Base-by-base conservation (phyloP, 2,888 invertebrate species). In the Azorinus chamasolen region DNA sequence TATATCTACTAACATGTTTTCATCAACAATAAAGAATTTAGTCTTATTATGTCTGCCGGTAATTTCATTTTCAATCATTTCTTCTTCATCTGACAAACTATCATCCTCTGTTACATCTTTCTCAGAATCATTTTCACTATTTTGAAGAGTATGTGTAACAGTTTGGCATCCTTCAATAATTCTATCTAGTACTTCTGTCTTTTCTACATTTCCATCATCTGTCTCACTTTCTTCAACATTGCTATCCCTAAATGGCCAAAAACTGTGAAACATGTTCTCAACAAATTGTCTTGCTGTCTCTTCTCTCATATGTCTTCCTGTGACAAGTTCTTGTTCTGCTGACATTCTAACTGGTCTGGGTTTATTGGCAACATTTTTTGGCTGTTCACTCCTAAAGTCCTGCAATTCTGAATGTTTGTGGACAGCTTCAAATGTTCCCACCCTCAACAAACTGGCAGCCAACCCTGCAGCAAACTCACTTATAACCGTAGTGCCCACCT, bases 401-500 rank as follows among this genome's bases (percentile, higher is more conserved):
- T 81, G 78, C 25, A 87, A 65, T 1, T 81, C 84, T 10, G 79
- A 74, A 39, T 71, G 72, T 16, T 57, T 27, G 18, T 81, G 74
- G n/a, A 84, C 85, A 6, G 87, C 87, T 0, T 75, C 78, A n/a
- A 66, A 62, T 12, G 89, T 83, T 14, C 90, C 88, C 54, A 88
- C 87, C 41, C 76, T 66, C 59, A 90, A 59, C 53, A 84, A 51
- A 37, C 55, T 69, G 10, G 71, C 57, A 1, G 77, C 84, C 48
- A 88, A 63, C 46, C 74, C 82, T 12, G 88, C 66, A 43, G 89
- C 91, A 82, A 87, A 91, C 25, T 91, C 89, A 16, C 78, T 63
- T 6, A 89, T 55, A 2, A 71, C 54, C 3, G 83, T 55, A 3
- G 83, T 65, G 20, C 84, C 83, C 22, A 81, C 83, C 51, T 89